These are phyloP conservation scores for Philypnodon macrostomus DNA, from an alignment of 2,797 vertebrate species.

Conservation along the genomic window DNA sequence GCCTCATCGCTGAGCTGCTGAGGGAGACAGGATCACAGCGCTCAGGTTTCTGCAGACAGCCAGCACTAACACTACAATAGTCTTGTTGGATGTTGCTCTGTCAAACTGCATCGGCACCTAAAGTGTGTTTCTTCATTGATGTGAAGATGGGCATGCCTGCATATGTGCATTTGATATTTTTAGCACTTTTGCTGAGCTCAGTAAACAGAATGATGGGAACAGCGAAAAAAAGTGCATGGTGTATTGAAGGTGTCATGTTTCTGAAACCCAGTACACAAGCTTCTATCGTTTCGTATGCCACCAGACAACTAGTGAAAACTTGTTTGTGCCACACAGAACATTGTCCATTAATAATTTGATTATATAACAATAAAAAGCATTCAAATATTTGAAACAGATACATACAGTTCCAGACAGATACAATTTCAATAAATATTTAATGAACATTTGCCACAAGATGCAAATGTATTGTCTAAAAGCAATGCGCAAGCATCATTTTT, in stretches of 20 bases:
- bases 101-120: not conserved
- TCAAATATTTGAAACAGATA: slow-evolving; percentile 10
- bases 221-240: slow-evolving; percentile 50
- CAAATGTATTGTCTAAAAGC: slow-evolving; percentile 7
- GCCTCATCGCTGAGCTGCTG: slow-evolving; percentile 79
- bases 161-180: slow-evolving; percentile 48
- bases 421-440: slow-evolving; percentile 33
- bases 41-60: slow-evolving; percentile 71
- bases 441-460: slow-evolving; percentile 6
- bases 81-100: slow-evolving; percentile 16
- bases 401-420: slow-evolving; percentile 12
- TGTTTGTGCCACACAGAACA: slow-evolving; percentile 31
- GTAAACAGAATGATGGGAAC: slow-evolving; percentile 56
- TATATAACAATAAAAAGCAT: slow-evolving; percentile 19
- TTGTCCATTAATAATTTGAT: slow-evolving; percentile 11
- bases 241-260: slow-evolving; percentile 68
- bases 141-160: slow-evolving; percentile 19
- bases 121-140: slow-evolving; percentile 10
- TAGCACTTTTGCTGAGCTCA: slow-evolving; percentile 44
- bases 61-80: slow-evolving; percentile 23
- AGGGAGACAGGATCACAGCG: slow-evolving; percentile 58
- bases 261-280: slow-evolving; percentile 70
- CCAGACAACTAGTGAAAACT: slow-evolving; percentile 25
- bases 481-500: not conserved
- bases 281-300: slow-evolving; percentile 48